phyloP scores from a whole-genome alignment of 2,797 vertebrate species.

The Phaenicophaeus curvirostris region DNA sequence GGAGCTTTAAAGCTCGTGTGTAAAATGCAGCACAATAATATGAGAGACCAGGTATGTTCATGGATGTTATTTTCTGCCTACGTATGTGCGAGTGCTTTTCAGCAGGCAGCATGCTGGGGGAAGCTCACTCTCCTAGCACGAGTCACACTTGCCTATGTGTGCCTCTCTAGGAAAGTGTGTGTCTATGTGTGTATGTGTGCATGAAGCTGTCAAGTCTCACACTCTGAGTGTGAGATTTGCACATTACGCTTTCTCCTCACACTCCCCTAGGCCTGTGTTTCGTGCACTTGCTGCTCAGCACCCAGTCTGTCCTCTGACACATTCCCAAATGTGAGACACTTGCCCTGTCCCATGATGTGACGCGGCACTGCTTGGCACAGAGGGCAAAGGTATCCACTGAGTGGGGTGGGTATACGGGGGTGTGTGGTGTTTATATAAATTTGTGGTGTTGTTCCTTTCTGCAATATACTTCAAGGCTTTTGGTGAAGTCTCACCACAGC shows the following conservation, averaged over 20 bases:
- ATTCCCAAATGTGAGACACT: not conserved
- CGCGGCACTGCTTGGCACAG: rapidly evolving
- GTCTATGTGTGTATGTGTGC: rapidly evolving
- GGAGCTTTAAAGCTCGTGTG: not conserved
- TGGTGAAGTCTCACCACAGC: not conserved
- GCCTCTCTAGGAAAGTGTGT: not conserved
- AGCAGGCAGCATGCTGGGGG: not conserved
- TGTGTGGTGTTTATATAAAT: not conserved
- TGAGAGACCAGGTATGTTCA: not conserved
- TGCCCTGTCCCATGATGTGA: not conserved
- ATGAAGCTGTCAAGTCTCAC: not conserved
- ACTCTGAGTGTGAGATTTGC: not conserved
- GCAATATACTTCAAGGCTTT: rapidly evolving
- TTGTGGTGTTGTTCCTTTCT: not conserved
- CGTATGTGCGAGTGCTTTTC: not conserved
- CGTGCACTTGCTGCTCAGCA: not conserved
- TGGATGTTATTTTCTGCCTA: not conserved
- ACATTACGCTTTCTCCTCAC: not conserved
- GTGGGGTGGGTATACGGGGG: rapidly evolving
- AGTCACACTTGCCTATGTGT: rapidly evolving
- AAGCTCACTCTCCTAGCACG: not conserved
- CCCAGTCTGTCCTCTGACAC: rapidly evolving
- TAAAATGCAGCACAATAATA: not conserved
- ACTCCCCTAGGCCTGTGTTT: not conserved
- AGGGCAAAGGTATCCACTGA: not conserved